Base-by-base conservation (phyloP, 2,888 invertebrate species). In the Choreutis nemorana region DNA sequence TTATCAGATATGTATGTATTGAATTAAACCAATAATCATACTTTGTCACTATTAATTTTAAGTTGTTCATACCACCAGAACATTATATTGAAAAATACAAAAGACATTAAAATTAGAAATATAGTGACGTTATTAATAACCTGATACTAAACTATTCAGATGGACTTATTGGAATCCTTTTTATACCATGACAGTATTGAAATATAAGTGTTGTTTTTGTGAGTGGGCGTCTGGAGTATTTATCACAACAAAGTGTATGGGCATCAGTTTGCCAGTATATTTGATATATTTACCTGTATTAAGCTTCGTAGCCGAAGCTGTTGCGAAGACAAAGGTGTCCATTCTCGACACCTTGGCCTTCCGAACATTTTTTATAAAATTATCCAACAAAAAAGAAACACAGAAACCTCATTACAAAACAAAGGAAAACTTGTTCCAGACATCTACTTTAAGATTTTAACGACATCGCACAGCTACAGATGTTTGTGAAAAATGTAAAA, bases 221-320 rank as follows among this genome's bases (percentile, higher is more conserved):
- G 32, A 36, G 63, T 66, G 59, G 65, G 63, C 52, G 60, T 67
- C 47, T 65, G 59, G 70, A 66, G n/a, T n/a, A 43, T 64, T 63
- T 63, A 61, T 41, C 33, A n/a, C 9, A 21, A n/a, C n/a, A 23
- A 21, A 4, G 9, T n/a, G n/a, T n/a, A n/a, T n/a, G n/a, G n/a
- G n/a, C n/a, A n/a, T n/a, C n/a, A n/a, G n/a, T n/a, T n/a, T 15
- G 3, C 8, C 0, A 6, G 15, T 25, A 7, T 16, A 14, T 3
- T 5, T 16, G 26, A 1, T 2, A 12, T 16, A 9, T 33, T 40
- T 59, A 93, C 85, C 81, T 90, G 89, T 48, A 89, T 83, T 34
- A 94, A 78, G 66, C 89, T 91, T 40, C 93, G 81, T 26, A 93
- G 72, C 30, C 94, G 84, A 41, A 90, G 81, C 81, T 94, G 94